Evolutionary conservation across 2,888 invertebrate genomes (phyloP), one percentile per base, ranked within the genome.

Genomic region (Periphyllus acericola): DNA sequence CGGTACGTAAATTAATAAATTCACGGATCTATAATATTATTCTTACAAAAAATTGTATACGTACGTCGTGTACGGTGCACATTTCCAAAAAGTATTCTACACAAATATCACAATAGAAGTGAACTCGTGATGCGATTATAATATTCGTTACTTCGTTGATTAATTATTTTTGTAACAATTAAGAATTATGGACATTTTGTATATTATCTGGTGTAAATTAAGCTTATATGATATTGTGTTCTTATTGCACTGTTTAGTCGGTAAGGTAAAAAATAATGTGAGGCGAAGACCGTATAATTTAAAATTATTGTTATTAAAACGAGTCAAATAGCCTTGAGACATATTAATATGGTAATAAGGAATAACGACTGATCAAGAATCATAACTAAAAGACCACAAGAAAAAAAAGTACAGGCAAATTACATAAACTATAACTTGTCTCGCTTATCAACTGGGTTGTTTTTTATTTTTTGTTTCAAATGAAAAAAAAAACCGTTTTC

Each of bases 291-390:
- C 6, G 32, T 21, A 46, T 74, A 11, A 36, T 74, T 74, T 74
- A 19, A 74, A 83, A 72, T 74, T 74, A 75, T 75, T 75, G 36
- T 75, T 83, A 75, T 75, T 83, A 75, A 80, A 66, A 75, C 29
- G 29, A 83, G 29, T 25, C 21, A 25, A 40, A 75, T 40, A 75
- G 83, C 83, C 83, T 83, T 75, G 83, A 83, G 29, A 75, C 36
- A 29, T 40, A 40, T 60, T 40, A 14, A 14, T 75, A 40, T 36
- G 29, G 52, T 72, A 60, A 36, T 83, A 60, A 29, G n/a, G 72
- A 72, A 82, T 60, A 83, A 83, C 21, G 36, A 75, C 72, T 25
- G 32, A 36, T 75, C 60, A 75, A 60, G 83, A 75, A 60, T 75
- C n/a, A 40, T 66, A 55, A 74, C 83, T 60, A 21, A 29, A 75